phyloP scores from a whole-genome alignment of 2,888 invertebrate genomes.

The Philereme vetulata region DNA sequence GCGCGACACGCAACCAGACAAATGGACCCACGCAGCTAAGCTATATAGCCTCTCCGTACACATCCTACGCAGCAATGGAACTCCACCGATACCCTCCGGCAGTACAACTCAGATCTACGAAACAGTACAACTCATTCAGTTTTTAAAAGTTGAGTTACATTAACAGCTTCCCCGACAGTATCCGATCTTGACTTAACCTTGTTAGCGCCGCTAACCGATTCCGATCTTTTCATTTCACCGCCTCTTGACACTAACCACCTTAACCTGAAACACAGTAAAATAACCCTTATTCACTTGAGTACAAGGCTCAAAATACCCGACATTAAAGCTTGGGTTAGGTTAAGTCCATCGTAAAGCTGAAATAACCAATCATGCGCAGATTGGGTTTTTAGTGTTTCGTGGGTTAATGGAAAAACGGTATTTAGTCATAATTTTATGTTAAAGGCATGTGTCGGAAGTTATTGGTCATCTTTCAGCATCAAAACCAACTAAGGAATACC shows the following conservation, averaged over 20 bases:
- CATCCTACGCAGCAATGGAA: no score
- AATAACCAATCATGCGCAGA: slow-evolving; percentile 52
- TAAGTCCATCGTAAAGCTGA: slow-evolving; percentile 55
- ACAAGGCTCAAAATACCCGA: slow-evolving; percentile 23
- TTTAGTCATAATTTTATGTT: slow-evolving; percentile 18
- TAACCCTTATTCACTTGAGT: slow-evolving; percentile 29
- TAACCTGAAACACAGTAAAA: slow-evolving; percentile 7
- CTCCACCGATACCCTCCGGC: no score
- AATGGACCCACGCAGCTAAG: no score
- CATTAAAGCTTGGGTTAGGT: slow-evolving; percentile 36
- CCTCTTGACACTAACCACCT: neutral
- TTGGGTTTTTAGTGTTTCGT: slow-evolving; percentile 50
- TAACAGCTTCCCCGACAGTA: slow-evolving; percentile 5
- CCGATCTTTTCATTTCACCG: slow-evolving; percentile 10
- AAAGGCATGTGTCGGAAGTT: neutral
- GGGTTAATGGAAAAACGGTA: slow-evolving; percentile 24
- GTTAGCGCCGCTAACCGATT: slow-evolving; percentile 16
- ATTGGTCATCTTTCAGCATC: slow-evolving; percentile 13
- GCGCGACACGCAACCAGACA: no score
- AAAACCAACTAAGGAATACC: neutral
- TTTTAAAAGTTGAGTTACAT: neutral
- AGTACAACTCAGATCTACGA: no score
- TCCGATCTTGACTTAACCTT: slow-evolving; percentile 10
- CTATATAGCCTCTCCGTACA: no score
- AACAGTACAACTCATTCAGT: no score